phyloP scores from a whole-genome alignment of 2,888 invertebrate species.

The Orchesellides sinensis region DNA sequence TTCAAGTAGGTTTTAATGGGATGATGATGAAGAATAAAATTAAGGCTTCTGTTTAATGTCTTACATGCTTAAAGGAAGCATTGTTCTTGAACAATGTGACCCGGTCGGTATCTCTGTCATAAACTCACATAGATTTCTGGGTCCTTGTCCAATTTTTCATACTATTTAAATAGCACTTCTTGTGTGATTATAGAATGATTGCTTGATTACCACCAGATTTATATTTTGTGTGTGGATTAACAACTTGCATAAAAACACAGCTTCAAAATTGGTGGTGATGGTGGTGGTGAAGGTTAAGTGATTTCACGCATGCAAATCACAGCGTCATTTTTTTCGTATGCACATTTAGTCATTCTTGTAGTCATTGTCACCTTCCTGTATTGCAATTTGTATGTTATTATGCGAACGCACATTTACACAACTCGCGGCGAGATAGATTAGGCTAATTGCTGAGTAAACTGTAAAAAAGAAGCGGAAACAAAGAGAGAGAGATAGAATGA shows the following conservation, averaged over 20 bases:
- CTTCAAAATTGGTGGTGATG: slow-evolving; percentile 17
- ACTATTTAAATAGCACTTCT: slow-evolving; percentile 22
- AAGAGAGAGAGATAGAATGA: background rate
- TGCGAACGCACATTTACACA: background rate
- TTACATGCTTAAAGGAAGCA: background rate
- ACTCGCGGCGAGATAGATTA: background rate
- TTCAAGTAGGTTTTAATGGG: no score
- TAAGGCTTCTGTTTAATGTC: background rate
- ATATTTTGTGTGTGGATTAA: background rate
- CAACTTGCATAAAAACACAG: no score
- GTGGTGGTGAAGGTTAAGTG: slow-evolving; percentile 54
- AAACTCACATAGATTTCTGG: background rate
- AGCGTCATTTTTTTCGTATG: background rate
- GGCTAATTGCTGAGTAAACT: slow-evolving; percentile 15
- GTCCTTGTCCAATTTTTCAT: slow-evolving; percentile 56
- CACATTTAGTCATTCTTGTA: no score
- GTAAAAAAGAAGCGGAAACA: slow-evolving; percentile 17
- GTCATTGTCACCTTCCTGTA: slow-evolving; percentile 53
- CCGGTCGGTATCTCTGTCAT: background rate
- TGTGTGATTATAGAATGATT: background rate
- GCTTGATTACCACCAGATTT: background rate
- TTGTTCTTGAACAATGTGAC: background rate
- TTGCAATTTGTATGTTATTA: background rate
- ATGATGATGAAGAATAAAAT: background rate
- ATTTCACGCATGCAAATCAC: slow-evolving; percentile 57